Evolutionary conservation across 2,888 invertebrate species (phyloP).

Genomic region (Papilio protenor): DNA sequence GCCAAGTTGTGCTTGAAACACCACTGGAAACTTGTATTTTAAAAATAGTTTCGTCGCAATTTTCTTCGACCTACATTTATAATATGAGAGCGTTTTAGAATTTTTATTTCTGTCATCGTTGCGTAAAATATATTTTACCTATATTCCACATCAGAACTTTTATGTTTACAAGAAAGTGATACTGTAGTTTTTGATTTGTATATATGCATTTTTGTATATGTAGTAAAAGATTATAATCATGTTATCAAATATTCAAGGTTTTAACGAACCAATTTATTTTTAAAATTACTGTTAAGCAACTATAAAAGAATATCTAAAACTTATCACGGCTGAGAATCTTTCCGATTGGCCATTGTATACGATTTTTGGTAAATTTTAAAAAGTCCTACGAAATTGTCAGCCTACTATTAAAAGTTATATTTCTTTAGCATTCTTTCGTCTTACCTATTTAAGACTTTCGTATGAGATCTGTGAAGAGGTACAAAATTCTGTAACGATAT

Average conservation of each 20-base stretch:
- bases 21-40: conserved; percentile 41
- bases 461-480: conserved; percentile 14
- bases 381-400: neutral
- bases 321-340: too few relatives aligned
- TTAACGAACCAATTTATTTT: too few relatives aligned
- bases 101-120: conserved; percentile 35
- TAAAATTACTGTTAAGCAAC: too few relatives aligned
- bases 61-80: conserved; percentile 44
- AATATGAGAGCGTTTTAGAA: conserved; percentile 38
- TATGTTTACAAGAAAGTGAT: neutral
- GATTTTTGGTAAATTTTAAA: neutral
- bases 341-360: too few relatives aligned
- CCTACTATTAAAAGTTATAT: neutral
- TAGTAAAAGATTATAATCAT: neutral
- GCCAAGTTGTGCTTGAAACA: conserved; percentile 40
- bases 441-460: neutral
- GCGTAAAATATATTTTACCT: conserved; percentile 21
- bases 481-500: conserved; percentile 13
- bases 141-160: conserved; percentile 1
- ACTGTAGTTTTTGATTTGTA: neutral
- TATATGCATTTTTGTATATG: neutral
- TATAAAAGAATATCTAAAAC: too few relatives aligned
- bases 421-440: neutral
- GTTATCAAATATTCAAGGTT: too few relatives aligned
- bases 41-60: conserved; percentile 41